Base-by-base conservation (phyloP, 2,888 invertebrate genomes). In the Caenorhabditis panamensis region DNA sequence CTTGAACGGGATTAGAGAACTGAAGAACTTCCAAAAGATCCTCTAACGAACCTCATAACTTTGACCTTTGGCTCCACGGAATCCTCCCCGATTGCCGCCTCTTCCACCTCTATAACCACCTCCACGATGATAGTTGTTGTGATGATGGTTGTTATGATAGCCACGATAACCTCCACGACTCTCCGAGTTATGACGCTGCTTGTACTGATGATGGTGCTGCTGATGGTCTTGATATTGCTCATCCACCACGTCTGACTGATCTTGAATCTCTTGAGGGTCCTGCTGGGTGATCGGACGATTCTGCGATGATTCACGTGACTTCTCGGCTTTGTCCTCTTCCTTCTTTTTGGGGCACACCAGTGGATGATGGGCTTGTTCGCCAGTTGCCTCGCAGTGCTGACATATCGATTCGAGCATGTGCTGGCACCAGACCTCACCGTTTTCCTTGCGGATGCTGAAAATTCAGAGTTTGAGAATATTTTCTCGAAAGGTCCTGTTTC, bases 361-460 rank as follows among this genome's bases (percentile, higher is more conserved):
- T 1, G 56, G 56, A 20, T 62, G 63, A n/a, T 82, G 81, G 2
- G 62, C 77, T 22, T 62, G 28, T 16, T 51, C 68, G n/a, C 81
- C 81, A 18, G 72, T 82, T 1, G 63, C 68, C 0, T 54, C 56
- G 36, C 81, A 82, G 47, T 44, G 26, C 13, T 28, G 31, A 44
- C 81, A 82, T 6, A 24, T 37, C 26, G 61, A 41, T 28, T 67
- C 68, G 26, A 28, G 56, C 68, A 82, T 51, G 36, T 63, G 28
- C 20, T 75, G 58, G 56, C 81, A 82, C 80, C 76, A 76, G 22
- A 58, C 22, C n/a, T 66, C 66, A 16, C 76, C 80, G 20, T 80
- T 66, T 8, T 68, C 53, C 13, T 56, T 53, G 31, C 76, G 75
- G 13, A 80, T 62, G 53, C 80, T 80, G 69, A 44, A 79, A 73